Percentiles rank a stretch among this genome's conserved stretches.
These are phyloP conservation scores for Abramis brama DNA, from an alignment of 2,113 vertebrate genomes.

Conservation along the genomic window DNA sequence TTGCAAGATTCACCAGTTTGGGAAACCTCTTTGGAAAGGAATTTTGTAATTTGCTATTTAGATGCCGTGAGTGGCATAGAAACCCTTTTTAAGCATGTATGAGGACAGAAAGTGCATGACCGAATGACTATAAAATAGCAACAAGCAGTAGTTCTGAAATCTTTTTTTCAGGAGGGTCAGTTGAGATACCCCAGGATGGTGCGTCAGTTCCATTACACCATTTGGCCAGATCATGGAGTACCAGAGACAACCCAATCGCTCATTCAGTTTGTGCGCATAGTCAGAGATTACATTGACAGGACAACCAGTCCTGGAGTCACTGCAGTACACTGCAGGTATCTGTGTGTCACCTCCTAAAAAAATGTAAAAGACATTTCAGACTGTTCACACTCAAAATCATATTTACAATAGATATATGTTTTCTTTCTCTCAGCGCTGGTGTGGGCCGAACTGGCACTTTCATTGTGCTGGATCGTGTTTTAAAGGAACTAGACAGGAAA, in stretches of 20 bases:
- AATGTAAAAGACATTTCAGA: background rate
- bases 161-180: slow-evolving; percentile 82
- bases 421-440: slow-evolving; percentile 78
- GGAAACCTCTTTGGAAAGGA: background rate
- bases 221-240: slow-evolving; percentile 97
- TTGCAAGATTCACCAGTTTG: background rate
- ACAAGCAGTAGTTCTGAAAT: background rate
- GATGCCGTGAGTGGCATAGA: background rate
- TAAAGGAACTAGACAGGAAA: slow-evolving; percentile 89
- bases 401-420: background rate
- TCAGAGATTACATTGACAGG: slow-evolving; percentile 91
- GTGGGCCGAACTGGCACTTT: slow-evolving; percentile 96
- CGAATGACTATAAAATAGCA: background rate
- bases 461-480: slow-evolving; percentile 89
- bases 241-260: slow-evolving; percentile 93
- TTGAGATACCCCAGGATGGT: slow-evolving; percentile 80
- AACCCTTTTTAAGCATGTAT: background rate
- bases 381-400: background rate
- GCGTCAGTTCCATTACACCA: slow-evolving; percentile 96
- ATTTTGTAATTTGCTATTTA: background rate
- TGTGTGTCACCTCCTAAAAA: background rate
- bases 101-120: background rate
- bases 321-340: slow-evolving; percentile 93
- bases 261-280: slow-evolving; percentile 93
- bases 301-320: slow-evolving; percentile 84